Evolutionary conservation across 2,797 vertebrate species (phyloP), one percentile per base, ranked within the genome.

Genomic region (Paedocypris micromegethes): DNA sequence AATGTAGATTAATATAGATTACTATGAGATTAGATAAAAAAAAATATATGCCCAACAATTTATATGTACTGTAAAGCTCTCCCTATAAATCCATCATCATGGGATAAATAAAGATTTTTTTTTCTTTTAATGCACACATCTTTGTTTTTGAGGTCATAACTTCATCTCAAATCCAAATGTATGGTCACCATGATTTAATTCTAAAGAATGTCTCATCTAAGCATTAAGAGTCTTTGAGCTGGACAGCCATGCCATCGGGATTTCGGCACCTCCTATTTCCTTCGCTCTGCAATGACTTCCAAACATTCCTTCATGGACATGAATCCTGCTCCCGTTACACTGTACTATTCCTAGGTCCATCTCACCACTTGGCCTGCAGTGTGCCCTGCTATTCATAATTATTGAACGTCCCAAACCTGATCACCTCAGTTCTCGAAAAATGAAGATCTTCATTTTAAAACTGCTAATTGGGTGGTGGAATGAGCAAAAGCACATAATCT

Each of bases 281-380:
- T 81, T 77, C 84, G 79, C 82, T 77, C 67, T 84, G 84, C 77
- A 43, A 57, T 59, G 54, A 44, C 80, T 80, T 81, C 77, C 52
- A 66, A 66, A 80, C 84, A 84, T 88, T 88, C 85, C 83, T 60
- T 66, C 23, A 56, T 80, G 75, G 79, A 86, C 81, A 86, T 85
- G 81, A 70, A 83, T 81, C 84, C 83, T 82, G 76, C 85, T 90
- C 85, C 77, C 63, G 83, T 90, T 90, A 85, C 87, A 86, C 75
- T 58, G 64, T 71, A 86, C 88, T 91, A 91, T 91, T 90, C 85
- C 81, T 83, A 81, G 78, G 76, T 56, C 62, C 68, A 51, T 75
- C 72, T 75, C 77, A 64, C 72, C 70, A 74, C 50, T 70, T 77
- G 82, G 78, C 48, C 67, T 62, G 77, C 79, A 80, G 76, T 78